Base-by-base conservation (phyloP, 2,888 invertebrate genomes). In the Pseudoips prasinana region DNA sequence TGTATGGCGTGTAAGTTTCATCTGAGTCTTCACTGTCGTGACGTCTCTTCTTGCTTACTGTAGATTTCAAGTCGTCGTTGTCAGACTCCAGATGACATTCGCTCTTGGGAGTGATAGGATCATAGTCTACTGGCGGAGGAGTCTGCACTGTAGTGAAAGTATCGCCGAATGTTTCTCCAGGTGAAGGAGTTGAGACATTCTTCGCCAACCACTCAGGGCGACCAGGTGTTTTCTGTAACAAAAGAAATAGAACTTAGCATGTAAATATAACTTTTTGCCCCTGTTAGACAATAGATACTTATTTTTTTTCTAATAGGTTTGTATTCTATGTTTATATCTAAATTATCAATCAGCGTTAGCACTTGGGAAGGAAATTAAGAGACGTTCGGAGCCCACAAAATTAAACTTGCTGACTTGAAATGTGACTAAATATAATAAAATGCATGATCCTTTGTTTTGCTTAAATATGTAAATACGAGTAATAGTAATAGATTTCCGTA, bases 1-100 rank as follows among this genome's bases (percentile, higher is more conserved):
- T 46, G 40, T 78, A 71, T 5, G 89, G 89, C 14, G 72, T 77
- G 53, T 89, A 89, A 0, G 79, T 74, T 46, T 71, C 80, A 59
- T 89, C 89, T 2, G 87, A 87, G 49, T 88, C 88, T 49, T 86
- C 86, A 49, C 86, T 87, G 46, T 73, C 62, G 29, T 57, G 67
- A 28, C 51, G 71, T 36, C 71, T 73, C 42, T 71, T 73, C 46
- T 67, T 74, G 33, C 63, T 70, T 25, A 54, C 35, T 29, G 53
- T 59, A 5, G 69, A 59, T 50, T 68, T 73, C 22, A 43, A 40
- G 41, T 84, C 83, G 2, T 86, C 86, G 4, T 60, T 66, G 25
- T 88, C 88, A 1, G 87, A 82, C 26, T 84, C 84, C n/a, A 65
- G 39, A 43, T 69, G 79, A 65, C 77, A 74, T 72, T 87, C 87